Base-by-base conservation (phyloP, 1,140 invertebrate genomes). In the Centruroides vittatus region DNA sequence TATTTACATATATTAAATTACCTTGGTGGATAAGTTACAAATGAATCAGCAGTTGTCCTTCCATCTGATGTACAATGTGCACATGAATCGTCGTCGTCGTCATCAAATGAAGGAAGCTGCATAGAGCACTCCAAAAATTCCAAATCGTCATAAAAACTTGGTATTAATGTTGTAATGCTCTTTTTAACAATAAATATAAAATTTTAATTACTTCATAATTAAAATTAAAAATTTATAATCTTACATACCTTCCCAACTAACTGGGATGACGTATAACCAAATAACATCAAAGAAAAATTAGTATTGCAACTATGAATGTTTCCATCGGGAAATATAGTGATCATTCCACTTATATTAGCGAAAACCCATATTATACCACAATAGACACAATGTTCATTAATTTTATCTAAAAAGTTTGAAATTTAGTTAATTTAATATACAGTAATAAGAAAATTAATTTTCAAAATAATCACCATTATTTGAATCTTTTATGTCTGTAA, bases 341-440 rank as follows among this genome's bases (percentile, higher is more conserved):
- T 76, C n/a, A 85, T 71, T 11, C 83, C 83, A 69, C 81, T 84
- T 55, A 85, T 80, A 67, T 83, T 84, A 64, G 80, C 80, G 65
- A 82, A 84, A 7, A 84, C 72, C 73, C 74, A 74, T 6, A 73
- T 66, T 34, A 66, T 64, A 23, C 70, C 72, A 46, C 59, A 51
- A 61, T 70, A 74, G 13, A 53, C 41, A 41, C 41, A 41, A 41
- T 41, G 41, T 41, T 41, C 41, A 41, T 41, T 5, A 41, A 41
- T 41, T 41, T 41, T 41, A 41, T 41, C 41, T 41, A 41, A 6
- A 8, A 41, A 41, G 8, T 6, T 41, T 41, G 8, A 41, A 41
- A 41, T 41, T 41, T 41, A 41, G 8, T 41, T 41, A 41, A 41
- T 41, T 41, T 8, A 41, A 0, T 41, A 41, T 23, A 23, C 23